Evolutionary conservation across 2,888 invertebrate genomes (phyloP).

Genomic region (Amphipoea lucens): DNA sequence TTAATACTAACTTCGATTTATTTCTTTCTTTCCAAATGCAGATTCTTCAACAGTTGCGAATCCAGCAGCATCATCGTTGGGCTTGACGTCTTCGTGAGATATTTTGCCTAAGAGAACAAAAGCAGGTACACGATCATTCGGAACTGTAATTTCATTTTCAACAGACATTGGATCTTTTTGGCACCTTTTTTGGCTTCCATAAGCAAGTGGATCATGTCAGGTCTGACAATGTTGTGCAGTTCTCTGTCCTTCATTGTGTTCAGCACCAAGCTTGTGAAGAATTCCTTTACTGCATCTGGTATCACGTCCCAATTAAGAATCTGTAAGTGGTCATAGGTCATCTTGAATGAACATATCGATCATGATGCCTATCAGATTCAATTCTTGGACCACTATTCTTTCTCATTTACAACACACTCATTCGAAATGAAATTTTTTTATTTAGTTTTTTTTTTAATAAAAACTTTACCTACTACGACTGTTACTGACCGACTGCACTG

Average conservation of each 20-base stretch:
- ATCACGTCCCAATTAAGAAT: slow-evolving; percentile 68
- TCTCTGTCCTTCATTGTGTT: slow-evolving; percentile 82
- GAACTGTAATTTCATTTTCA: background rate
- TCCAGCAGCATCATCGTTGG: slow-evolving; percentile 75
- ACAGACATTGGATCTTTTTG: background rate
- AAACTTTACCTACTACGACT: background rate
- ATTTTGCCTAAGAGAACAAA: slow-evolving; percentile 62
- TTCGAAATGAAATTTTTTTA: too few species aligned
- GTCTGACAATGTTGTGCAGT: slow-evolving; percentile 78
- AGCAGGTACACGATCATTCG: background rate
- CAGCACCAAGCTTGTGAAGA: slow-evolving; percentile 79
- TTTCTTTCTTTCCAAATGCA: slow-evolving; percentile 73
- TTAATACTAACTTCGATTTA: slow-evolving; percentile 68
- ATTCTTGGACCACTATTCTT: background rate
- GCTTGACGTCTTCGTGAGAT: slow-evolving; percentile 70
- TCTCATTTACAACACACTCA: background rate
- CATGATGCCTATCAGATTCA: background rate
- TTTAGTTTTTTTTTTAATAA: too few species aligned
- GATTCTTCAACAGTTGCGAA: slow-evolving; percentile 85
- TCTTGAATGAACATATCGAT: background rate
- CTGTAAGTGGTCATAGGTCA: slow-evolving; percentile 50
- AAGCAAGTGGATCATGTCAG: slow-evolving; percentile 69
- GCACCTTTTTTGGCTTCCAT: slow-evolving; percentile 88
- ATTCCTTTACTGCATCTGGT: slow-evolving; percentile 62
- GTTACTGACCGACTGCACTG: too few species aligned